A percentile compares a stretch with the other conserved stretches of the same genome.
phyloP scores from a whole-genome alignment of 2,113 vertebrate species.

The Sakesphorus luctuosus region DNA sequence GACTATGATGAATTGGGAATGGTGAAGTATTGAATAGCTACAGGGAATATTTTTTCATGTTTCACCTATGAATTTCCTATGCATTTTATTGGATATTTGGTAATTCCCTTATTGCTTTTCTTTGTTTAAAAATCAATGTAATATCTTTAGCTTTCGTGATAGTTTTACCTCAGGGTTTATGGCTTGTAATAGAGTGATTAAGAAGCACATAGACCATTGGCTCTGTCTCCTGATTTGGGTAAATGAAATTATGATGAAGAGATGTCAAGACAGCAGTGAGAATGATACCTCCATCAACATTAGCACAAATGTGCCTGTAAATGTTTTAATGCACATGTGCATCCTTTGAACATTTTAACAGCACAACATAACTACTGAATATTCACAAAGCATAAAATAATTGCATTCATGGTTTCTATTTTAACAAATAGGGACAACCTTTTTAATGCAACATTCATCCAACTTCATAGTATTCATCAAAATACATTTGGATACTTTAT shows the following conservation, averaged over 20 bases:
- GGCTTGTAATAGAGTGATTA: not conserved
- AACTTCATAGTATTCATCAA: not conserved
- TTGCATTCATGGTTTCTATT: constrained; percentile 1
- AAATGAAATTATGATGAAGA: not conserved
- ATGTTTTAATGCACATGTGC: not conserved
- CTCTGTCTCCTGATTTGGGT: not conserved
- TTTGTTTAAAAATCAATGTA: not conserved
- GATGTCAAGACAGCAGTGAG: not conserved
- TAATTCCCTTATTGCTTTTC: not conserved
- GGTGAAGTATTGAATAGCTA: not conserved
- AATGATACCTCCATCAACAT: not conserved
- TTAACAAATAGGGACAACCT: not conserved
- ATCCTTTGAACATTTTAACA: not conserved
- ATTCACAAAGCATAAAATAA: not conserved
- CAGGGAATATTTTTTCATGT: not conserved
- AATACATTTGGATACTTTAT: constrained; percentile 38
- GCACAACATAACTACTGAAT: not conserved
- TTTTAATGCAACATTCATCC: constrained; percentile 1
- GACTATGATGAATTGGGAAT: not conserved
- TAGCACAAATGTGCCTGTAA: not conserved
- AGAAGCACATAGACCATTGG: not conserved
- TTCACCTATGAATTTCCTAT: not conserved
- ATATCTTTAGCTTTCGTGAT: not conserved
- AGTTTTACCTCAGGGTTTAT: not conserved
- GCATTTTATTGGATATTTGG: not conserved